Base-by-base conservation (phyloP, 2,797 vertebrate species). In the Pempheris klunzingeri region DNA sequence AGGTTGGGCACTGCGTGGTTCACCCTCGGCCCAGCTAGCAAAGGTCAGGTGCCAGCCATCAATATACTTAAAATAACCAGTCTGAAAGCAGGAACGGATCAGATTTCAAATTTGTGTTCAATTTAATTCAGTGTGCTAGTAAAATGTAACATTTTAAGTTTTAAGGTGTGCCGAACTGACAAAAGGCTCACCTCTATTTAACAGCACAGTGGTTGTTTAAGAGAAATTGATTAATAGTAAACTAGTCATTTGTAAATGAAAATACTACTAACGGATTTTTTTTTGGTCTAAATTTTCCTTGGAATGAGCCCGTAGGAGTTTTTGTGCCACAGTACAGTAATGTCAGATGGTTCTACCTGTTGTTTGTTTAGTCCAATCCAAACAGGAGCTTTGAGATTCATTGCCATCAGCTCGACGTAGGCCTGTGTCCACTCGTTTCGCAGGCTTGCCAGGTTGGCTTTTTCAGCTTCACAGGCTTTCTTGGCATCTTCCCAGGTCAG, bases 351-450 rank as follows among this genome's bases (percentile, higher is more conserved):
- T 46, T 47, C 11, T 95, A 98, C 98, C 97, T 94, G 34, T 9
- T 93, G 76, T 86, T 96, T 98, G 89, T 97, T 98, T 36, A 99
- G 94, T 72, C 97, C 97, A 34, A 99, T 96, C 98, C 98, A 99
- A 13, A 96, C 4, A n/a, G 96, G 96, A 28, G 88, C 77, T 18
- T 94, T 91, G 49, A 94, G 65, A 12, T 92, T 93, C 12, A 92
- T 24, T 17, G 94, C 77, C 55, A 95, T 87, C 44, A 98, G 85
- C 90, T 96, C 95, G 0, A 95, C 78, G 57, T 96, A 96, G 0
- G 97, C 93, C 10, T 94, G 91, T n/a, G 83, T 93, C 62, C 96
- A 96, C 4, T 94, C 89, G 28, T 95, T 95, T 66, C 96, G 90
- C 70, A 99, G 90, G 62, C 94, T 97, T 60, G 91, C 95, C 58